A percentile compares a stretch with the other conserved stretches of the same genome.
These are phyloP conservation scores for Trinorchestia longiramus DNA, from an alignment of 1,140 invertebrate species.

Conservation along the genomic window DNA sequence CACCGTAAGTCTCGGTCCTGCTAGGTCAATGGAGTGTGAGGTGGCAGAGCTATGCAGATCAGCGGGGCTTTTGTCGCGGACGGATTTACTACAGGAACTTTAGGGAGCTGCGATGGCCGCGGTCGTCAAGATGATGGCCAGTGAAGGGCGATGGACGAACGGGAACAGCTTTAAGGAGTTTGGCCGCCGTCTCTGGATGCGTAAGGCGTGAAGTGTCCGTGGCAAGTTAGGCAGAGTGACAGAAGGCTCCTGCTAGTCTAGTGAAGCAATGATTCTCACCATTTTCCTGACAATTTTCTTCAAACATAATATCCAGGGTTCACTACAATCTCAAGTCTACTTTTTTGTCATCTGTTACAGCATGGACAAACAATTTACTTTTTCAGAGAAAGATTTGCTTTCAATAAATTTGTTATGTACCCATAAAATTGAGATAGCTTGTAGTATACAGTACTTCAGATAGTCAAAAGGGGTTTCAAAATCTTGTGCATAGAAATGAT, in stretches of 20 bases:
- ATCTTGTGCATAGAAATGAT: too few species aligned
- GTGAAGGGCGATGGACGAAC: not conserved
- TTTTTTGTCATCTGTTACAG: too few species aligned
- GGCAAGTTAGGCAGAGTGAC: not conserved
- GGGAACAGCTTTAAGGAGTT: not conserved
- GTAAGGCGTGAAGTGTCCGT: not conserved
- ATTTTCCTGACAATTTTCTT: not conserved
- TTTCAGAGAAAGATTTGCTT: too few species aligned
- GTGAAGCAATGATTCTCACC: not conserved
- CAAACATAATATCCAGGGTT: not conserved
- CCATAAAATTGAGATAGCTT: too few species aligned
- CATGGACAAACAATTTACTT: too few species aligned
- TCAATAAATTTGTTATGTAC: too few species aligned
- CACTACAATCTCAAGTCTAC: too few species aligned
- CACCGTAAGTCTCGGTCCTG: not conserved
- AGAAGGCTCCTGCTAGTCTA: not conserved
- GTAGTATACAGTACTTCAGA: too few species aligned
- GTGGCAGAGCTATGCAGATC: constrained; percentile 4
- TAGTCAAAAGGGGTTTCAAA: too few species aligned
- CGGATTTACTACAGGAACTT: constrained; percentile 42
- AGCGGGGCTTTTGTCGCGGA: not conserved
- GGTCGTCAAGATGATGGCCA: constrained; percentile 18
- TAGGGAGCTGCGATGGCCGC: not conserved
- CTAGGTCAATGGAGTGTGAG: constrained; percentile 2
- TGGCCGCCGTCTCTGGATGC: not conserved